Evolutionary conservation across 2,888 invertebrate genomes (phyloP), one percentile per base, ranked within the genome.

Genomic region (Patella ulyssiponensis): DNA sequence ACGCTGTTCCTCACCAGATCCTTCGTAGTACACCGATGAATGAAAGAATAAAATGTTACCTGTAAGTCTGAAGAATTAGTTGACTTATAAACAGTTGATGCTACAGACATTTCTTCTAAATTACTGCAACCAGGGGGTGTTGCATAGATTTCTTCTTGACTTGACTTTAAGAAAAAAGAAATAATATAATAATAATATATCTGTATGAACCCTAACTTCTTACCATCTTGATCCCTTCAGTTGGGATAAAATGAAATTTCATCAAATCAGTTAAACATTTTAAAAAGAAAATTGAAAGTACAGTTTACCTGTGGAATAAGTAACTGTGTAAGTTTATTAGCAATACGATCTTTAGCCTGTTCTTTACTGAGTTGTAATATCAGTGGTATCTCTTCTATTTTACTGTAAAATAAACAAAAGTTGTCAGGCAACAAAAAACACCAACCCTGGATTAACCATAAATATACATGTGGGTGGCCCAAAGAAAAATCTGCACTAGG

Each of bases 331-430:
- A 87, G 83, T 78, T 81, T 85, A 51, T 85, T 75, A 58, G 81
- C 85, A 44, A 86, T 79, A 69, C 86, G 78, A 70, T 79, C 83
- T 52, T 80, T 79, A 56, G 83, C 84, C 54, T 87, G 85, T 69
- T 84, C 85, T 33, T 83, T 82, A 3, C 87, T 77, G 73, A 86
- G 69, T 9, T 81, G 81, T 44, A 85, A 75, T 44, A 89, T 76
- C 75, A 86, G 58, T 11, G 85, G 82, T 7, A 80, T 74, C 44
- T 81, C 83, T n/a, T 83, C 82, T 44, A 75, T 81, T 54, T 74
- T 12, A 20, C 84, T 84, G 44, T 44, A 44, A 44, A 44, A 44
- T 44, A 44, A 44, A 44, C 44, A 44, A 44, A 44, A 1, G 9
- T 44, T 44, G 44, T 44, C 44, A 44, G 44, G 76, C 11, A 82